phyloP scores from a whole-genome alignment of 2,113 vertebrate species.

The Catharus fuscescens region DNA sequence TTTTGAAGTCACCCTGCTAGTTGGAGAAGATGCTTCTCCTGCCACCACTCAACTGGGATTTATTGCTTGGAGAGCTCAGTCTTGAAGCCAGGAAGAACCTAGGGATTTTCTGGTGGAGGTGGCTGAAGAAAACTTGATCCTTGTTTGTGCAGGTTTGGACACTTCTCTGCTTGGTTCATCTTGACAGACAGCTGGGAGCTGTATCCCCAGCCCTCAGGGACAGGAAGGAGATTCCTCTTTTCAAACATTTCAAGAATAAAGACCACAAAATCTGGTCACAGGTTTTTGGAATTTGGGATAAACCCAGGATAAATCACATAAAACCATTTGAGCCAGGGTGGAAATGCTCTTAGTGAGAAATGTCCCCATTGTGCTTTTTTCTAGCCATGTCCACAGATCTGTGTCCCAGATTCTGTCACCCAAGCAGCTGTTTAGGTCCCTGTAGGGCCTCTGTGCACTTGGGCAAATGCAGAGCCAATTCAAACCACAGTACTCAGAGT shows the following conservation, averaged over 20 bases:
- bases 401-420: not conserved
- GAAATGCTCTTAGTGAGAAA: not conserved
- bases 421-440: not conserved
- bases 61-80: not conserved
- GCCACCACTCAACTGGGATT: not conserved
- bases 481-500: not conserved
- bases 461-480: not conserved
- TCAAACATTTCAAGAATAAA: not conserved
- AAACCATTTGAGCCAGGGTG: not conserved
- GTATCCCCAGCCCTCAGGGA: not conserved
- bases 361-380: not conserved
- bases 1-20: conserved; percentile 16
- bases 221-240: not conserved
- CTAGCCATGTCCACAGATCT: not conserved
- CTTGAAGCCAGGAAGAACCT: not conserved
- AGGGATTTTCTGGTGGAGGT: not conserved
- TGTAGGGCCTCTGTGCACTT: not conserved
- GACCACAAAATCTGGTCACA: not conserved
- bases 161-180: not conserved
- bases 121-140: not conserved
- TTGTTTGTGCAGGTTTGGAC: not conserved
- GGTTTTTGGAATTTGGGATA: not conserved
- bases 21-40: conserved; percentile 9
- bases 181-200: not conserved
- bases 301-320: not conserved